Conservation (phyloP, 2,888 invertebrate species). For the Agriopis marginaria region DNA sequence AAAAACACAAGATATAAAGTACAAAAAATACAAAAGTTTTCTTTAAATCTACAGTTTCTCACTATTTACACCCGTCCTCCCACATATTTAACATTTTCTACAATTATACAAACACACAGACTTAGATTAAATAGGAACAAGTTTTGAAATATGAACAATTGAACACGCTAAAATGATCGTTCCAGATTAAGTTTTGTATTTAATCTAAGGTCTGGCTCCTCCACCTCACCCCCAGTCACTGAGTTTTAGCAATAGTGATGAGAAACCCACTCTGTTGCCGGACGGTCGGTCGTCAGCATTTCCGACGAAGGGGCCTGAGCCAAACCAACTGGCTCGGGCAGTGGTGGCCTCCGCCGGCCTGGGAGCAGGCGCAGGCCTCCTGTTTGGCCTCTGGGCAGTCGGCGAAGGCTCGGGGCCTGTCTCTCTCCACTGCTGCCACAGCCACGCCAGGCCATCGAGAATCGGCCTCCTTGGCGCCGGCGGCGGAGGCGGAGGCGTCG, state of each 20-base stretch:
- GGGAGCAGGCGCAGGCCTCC: constrained; percentile 53
- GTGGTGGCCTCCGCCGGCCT: constrained; percentile 67
- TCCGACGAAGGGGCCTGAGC: constrained; percentile 82
- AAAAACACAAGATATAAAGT: constrained; percentile 48
- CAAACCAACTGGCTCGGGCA: constrained; percentile 77
- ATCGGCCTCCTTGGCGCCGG: constrained; percentile 82
- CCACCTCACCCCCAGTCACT: constrained; percentile 82
- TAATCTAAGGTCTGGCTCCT: constrained; percentile 74
- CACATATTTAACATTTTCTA: constrained; percentile 51
- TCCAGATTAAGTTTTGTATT: constrained; percentile 57
- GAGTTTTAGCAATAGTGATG: constrained; percentile 78
- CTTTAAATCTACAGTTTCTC: constrained; percentile 51
- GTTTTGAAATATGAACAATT: constrained; percentile 39
- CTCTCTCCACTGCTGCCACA: constrained; percentile 87
- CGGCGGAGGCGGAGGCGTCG: constrained; percentile 67
- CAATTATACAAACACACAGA: constrained; percentile 62
- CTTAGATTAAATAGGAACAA: constrained; percentile 78
- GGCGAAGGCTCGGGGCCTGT: constrained; percentile 75
- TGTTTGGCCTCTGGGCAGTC: constrained; percentile 54
- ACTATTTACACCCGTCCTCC: constrained; percentile 63
- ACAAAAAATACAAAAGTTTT: constrained; percentile 50
- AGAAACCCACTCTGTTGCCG: constrained; percentile 83
- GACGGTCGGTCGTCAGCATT: constrained; percentile 76
- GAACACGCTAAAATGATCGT: constrained; percentile 42
- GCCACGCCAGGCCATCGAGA: constrained; percentile 85